Evolutionary conservation across 2,797 vertebrate genomes (phyloP), one percentile per base, ranked within the genome.

Genomic region (Neostethus bicornis): DNA sequence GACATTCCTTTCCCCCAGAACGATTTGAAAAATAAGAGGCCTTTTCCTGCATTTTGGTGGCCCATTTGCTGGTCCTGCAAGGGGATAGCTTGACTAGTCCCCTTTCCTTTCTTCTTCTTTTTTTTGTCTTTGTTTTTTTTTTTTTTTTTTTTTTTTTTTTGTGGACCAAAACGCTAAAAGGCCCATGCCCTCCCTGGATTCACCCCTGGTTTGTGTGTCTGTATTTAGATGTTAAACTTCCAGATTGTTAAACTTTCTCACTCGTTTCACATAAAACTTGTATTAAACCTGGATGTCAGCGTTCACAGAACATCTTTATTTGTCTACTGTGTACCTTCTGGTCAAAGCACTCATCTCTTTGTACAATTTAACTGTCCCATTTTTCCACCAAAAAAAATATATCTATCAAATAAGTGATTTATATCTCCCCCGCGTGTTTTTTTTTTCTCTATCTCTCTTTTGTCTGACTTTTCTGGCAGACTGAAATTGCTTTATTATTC

Each of bases 401-500:
- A 48, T 57, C 65, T 45, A 77, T 87, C 73, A 79, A 42, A 49
- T 34, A 5, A 73, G 71, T 85, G 82, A 88, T 90, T 88, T 88
- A 85, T 88, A 73, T 86, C 69, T 80, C 81, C 68, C 79, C 66
- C 20, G n/a, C 56, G 63, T 84, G 77, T 78, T 65, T 76, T 61
- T 85, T 64, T 51, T 23, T 25, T 34, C 45, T 25, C 31, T 29
- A 56, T 58, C 39, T 75, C 70, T 60, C 61, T 60, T 39, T 73
- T 72, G 53, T 62, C 67, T 12, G 65, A 80, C 72, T 78, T 83
- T 75, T 76, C 77, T 86, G 87, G 79, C 90, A 89, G 83, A 62
- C 75, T 80, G 73, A 89, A 89, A 89, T 90, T 91, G 85, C 86
- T 90, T 90, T 88, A 91, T 88, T 90, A 90, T 87, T 90, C 87